Evolutionary conservation across 2,113 vertebrate genomes (phyloP).

Genomic region (Lepus americanus): DNA sequence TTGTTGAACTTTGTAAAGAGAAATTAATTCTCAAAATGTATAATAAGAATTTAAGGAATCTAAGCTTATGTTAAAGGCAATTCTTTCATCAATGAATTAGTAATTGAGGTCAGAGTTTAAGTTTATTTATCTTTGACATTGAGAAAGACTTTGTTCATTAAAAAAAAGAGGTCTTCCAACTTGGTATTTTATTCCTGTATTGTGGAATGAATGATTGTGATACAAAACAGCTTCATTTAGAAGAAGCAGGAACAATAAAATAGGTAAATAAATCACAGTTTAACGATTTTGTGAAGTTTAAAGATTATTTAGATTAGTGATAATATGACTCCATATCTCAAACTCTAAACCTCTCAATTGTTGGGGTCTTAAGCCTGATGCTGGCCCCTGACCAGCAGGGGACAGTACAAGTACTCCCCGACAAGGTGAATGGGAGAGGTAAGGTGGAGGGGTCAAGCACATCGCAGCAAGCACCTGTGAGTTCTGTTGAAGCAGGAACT

Average conservation of each 20-base stretch:
- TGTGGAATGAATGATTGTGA: not conserved
- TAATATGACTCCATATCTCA: not conserved
- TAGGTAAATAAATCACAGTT: not conserved
- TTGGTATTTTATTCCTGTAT: not conserved
- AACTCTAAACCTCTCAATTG: no score
- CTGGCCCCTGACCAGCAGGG: no score
- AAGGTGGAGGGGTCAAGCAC: not conserved
- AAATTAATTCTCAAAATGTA: not conserved
- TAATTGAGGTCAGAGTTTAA: not conserved
- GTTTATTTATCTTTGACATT: slow-evolving; percentile 11
- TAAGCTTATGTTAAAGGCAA: not conserved
- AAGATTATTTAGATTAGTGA: not conserved
- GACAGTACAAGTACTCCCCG: no score
- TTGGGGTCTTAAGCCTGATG: no score
- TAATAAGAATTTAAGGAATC: slow-evolving; percentile 29
- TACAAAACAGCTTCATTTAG: not conserved
- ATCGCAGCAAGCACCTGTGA: no score
- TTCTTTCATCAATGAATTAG: not conserved
- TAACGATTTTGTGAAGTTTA: not conserved
- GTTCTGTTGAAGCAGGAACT: no score
- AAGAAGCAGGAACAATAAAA: not conserved
- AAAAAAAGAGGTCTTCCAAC: not conserved
- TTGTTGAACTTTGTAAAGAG: slow-evolving; percentile 21
- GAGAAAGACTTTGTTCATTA: not conserved
- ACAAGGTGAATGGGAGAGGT: not conserved